Evolutionary conservation across 2,888 invertebrate genomes (phyloP), one percentile per base, ranked within the genome.

Genomic region (Andrena hattorfiana): DNA sequence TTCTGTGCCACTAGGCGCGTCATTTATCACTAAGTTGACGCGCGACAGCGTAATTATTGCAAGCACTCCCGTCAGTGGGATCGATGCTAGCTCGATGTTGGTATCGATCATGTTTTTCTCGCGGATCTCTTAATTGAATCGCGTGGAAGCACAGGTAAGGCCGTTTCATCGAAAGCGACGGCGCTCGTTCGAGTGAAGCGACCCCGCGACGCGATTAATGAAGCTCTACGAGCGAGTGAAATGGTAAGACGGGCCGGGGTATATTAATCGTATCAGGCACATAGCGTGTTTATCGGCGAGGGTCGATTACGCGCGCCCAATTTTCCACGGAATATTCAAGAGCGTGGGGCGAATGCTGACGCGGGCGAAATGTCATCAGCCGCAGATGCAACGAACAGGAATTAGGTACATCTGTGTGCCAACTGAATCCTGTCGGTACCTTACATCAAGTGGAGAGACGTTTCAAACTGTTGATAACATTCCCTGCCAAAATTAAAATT

Each of bases 241-340:
- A 81, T 80, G 35, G 51, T 74, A 75, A 81, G 49, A 66, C 49
- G 10, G 30, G 48, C 16, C 42, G n/a, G 59, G 48, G 69, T 48
- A 78, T 81, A 70, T 76, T 85, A 82, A 82, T 85, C 74, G 63
- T 42, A 80, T 73, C 68, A 16, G 32, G 60, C 26, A 23, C 26
- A 42, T 48, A 64, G 26, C 66, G 71, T 51, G n/a, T 69, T 78
- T 51, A 72, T 77, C 42, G 20, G 10, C 30, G 23, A 49, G 5
- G 63, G 42, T 49, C 70, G 62, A 74, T 84, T 76, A 76, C 68
- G 23, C 35, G 30, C 28, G 20, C 16, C 64, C 23, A 20, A 10
- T 23, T 77, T 69, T 54, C 20, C 63, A 73, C 28, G 26, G 49
- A 68, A 48, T 66, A 77, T 49, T 66, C 73, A 66, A 26, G 26